Conservation (phyloP, 2,797 vertebrate species). For the Zalophus californianus region DNA sequence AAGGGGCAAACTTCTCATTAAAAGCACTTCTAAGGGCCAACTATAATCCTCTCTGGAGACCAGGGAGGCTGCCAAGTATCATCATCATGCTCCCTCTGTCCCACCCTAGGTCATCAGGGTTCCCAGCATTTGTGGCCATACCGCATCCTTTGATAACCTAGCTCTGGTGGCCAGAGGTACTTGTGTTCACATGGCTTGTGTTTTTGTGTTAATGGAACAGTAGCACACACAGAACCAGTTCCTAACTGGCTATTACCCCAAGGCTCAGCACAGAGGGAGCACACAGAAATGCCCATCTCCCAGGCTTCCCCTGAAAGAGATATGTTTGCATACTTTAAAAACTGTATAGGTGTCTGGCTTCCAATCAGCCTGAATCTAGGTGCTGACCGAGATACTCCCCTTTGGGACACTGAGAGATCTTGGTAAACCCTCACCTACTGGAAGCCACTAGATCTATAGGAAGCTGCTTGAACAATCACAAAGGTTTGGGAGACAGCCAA, state of each 20-base stretch:
- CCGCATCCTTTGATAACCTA: background rate
- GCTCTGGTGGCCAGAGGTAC: background rate
- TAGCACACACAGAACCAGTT: background rate
- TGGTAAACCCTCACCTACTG: background rate
- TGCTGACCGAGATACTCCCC: background rate
- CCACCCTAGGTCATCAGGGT: background rate
- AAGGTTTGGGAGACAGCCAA: background rate
- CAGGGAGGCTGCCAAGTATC: background rate
- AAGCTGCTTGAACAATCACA: background rate
- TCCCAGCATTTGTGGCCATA: background rate
- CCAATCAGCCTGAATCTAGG: background rate
- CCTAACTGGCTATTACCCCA: background rate
- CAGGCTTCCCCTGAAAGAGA: background rate
- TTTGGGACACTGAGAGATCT: background rate
- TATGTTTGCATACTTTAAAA: background rate
- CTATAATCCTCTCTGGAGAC: background rate
- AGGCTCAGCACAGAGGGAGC: background rate
- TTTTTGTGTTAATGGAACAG: background rate
- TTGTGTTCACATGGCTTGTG: background rate
- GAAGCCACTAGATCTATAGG: background rate
- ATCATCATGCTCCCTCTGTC: background rate
- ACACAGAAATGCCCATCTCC: background rate
- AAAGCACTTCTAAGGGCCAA: background rate
- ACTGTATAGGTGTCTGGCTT: background rate
- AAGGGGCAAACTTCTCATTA: background rate